Percentiles rank a stretch among this genome's conserved stretches.
phyloP scores from a whole-genome alignment of 2,888 invertebrate genomes.

The Orgyia antiqua region DNA sequence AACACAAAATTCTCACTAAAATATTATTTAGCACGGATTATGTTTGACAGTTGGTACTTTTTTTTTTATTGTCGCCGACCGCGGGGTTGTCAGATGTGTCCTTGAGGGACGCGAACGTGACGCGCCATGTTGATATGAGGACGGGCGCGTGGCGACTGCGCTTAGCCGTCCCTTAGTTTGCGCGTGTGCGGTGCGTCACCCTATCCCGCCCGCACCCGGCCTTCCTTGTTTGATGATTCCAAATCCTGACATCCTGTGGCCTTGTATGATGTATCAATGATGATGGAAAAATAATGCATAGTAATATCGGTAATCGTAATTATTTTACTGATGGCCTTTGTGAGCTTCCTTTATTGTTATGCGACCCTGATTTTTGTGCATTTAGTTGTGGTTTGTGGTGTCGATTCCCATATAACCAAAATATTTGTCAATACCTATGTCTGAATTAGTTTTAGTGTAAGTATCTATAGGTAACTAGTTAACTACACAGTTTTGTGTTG shows the following conservation, averaged over 20 bases:
- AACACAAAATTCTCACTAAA: conserved; percentile 28
- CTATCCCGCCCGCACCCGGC: conserved; percentile 39
- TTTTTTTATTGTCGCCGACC: conserved; percentile 36
- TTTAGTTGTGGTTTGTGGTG: no score
- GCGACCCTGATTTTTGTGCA: no score
- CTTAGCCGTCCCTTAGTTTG: conserved; percentile 53
- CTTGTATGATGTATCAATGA: no score
- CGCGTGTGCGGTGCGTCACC: conserved; percentile 68
- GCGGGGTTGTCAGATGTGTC: conserved; percentile 62
- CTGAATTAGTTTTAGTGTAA: no score
- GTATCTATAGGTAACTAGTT: no score
- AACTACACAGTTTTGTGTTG: no score
- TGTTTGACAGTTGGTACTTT: conserved; percentile 30
- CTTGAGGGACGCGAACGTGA: conserved; percentile 50
- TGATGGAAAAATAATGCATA: no score
- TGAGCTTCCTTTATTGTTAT: no score
- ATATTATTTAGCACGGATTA: conserved; percentile 24
- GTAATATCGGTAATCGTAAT: no score
- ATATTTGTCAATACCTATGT: no score
- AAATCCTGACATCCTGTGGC: conserved; percentile 14
- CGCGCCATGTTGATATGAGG: conserved; percentile 65
- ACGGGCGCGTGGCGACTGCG: conserved; percentile 75
- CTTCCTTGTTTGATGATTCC: conserved; percentile 30
- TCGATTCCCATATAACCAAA: no score
- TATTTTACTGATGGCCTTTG: no score